Evolutionary conservation across 1,140 invertebrate species (phyloP).

Genomic region (Belonocnema kinseyi): DNA sequence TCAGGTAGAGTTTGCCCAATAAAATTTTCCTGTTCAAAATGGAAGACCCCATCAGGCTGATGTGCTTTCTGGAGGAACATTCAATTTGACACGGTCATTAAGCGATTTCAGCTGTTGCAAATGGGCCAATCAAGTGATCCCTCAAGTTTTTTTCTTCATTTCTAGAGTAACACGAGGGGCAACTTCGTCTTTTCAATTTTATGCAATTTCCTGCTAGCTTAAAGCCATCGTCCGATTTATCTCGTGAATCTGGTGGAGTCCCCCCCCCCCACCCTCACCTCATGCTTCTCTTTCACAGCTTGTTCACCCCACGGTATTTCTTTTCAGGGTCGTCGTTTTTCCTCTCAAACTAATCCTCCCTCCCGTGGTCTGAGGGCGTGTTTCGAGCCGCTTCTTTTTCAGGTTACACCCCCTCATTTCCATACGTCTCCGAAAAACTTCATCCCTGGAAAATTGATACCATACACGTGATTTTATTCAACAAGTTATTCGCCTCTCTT

Average conservation of each 20-base stretch:
- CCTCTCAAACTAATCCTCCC: conserved; percentile 22
- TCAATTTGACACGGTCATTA: conserved; percentile 35
- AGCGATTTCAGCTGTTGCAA: conserved; percentile 32
- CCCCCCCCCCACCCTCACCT: neutral
- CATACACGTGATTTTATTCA: conserved; percentile 9
- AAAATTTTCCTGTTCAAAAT: neutral
- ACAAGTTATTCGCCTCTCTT: neutral
- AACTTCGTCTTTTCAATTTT: conserved; percentile 44
- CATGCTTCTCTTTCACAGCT: neutral
- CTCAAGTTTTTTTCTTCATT: conserved; percentile 25
- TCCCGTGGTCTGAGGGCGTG: conserved; percentile 23
- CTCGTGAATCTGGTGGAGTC: conserved; percentile 1
- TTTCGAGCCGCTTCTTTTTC: conserved; percentile 21
- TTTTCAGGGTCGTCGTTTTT: conserved; percentile 23
- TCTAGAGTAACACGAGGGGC: conserved; percentile 22
- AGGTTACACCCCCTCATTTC: conserved; percentile 14
- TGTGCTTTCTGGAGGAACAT: conserved; percentile 8
- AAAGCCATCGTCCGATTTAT: conserved; percentile 45
- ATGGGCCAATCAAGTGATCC: conserved; percentile 33
- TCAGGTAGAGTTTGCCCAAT: neutral
- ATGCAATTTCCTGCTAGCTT: conserved; percentile 49
- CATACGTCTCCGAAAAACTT: conserved; percentile 23
- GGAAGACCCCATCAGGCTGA: neutral
- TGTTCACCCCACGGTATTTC: conserved; percentile 22
- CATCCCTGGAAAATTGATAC: conserved; percentile 12